Base-by-base conservation (phyloP, 2,888 invertebrate genomes). In the Eilema griseolum region DNA sequence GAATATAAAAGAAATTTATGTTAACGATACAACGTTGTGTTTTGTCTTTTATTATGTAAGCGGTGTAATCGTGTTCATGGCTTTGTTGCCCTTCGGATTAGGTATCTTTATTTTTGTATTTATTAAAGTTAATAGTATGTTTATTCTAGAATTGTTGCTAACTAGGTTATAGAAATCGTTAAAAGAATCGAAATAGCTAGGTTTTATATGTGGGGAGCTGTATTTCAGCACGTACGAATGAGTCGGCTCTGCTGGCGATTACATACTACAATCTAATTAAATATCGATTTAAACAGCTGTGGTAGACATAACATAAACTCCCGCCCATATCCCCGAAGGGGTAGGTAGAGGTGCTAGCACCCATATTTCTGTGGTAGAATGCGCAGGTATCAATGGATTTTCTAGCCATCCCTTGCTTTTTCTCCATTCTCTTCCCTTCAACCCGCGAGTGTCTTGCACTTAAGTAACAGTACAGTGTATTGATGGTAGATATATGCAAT, bases 21-120 rank as follows among this genome's bases (percentile, higher is more conserved):
- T 78, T 74, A 73, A 71, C 66, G 72, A 73, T 70, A 64, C 70
- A 69, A 73, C 64, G 52, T 23, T 23, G 31, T 76, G 74, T 65
- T 76, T 78, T 78, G 69, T 73, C 20, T 33, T 23, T 60, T 70
- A 67, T 76, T 70, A 66, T 76, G 72, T 81, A 67, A 52, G 66
- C 63, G 61, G 46, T 52, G 61, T 61, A 59, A 75, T 62, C 46
- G 66, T 70, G 63, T 41, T 61, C 26, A 56, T 56, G 60, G 37
- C 57, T 11, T 66, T 37, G 31, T 28, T 61, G 31, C 16, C 26
- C 37, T 63, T 41, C 26, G 5, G 46, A 16, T 46, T 46, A 41
- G 24, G 46, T 41, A n/a, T 26, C 61, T 63, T 63, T 63, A 46
- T 63, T 28, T 64, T 64, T 10, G 52, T 52, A 20, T 46, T 16